Evolutionary conservation across 1,140 invertebrate species (phyloP).

Genomic region (Caenorhabditis remanei): DNA sequence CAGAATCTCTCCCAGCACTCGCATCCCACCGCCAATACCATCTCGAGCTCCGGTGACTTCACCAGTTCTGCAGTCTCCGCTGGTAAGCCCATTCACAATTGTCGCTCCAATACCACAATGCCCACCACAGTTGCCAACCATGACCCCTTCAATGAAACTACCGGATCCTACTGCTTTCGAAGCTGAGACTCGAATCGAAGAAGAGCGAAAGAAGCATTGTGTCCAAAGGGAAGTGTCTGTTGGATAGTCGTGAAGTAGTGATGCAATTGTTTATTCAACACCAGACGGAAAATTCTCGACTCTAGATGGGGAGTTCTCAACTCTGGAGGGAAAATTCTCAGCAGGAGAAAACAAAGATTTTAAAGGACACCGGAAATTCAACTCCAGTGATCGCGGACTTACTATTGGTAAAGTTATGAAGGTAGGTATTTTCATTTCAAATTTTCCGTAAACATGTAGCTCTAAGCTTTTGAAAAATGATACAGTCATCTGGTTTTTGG

Average conservation of each 20-base stretch:
- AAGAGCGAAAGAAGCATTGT: background rate
- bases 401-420: background rate
- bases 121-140: slow-evolving; percentile 70
- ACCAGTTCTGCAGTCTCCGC: slow-evolving; percentile 9
- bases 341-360: background rate
- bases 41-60: background rate
- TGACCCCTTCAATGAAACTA: slow-evolving; percentile 57
- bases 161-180: slow-evolving; percentile 49
- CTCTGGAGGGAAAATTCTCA: background rate
- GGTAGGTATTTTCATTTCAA: too few relatives aligned
- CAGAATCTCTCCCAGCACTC: background rate
- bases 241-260: background rate
- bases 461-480: too few relatives aligned
- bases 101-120: background rate
- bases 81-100: background rate
- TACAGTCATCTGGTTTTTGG: too few relatives aligned
- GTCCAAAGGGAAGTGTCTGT: background rate
- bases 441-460: too few relatives aligned
- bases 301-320: background rate
- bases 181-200: slow-evolving; percentile 33
- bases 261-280: background rate
- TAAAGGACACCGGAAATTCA: slow-evolving; percentile 40
- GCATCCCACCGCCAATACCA: slow-evolving; percentile 17
- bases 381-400: slow-evolving; percentile 44
- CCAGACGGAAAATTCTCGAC: background rate